Conservation (phyloP, 2,888 invertebrate species). For the Pelosia muscerda region DNA sequence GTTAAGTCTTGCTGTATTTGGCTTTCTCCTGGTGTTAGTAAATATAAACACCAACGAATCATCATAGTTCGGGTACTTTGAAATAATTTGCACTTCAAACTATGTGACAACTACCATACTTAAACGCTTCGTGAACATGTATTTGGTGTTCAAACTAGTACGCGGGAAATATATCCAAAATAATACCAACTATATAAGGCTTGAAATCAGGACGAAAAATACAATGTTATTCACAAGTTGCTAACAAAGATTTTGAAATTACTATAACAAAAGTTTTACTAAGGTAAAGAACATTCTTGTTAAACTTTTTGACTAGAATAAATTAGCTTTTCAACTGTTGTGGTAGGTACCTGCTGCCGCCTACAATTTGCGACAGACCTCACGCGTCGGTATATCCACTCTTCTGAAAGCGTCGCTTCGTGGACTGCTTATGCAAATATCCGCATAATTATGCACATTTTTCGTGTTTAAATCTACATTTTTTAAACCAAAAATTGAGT, state of each 20-base stretch:
- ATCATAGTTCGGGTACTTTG: no score
- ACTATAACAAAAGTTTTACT: background rate
- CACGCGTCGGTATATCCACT: constrained; percentile 32
- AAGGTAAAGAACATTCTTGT: background rate
- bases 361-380: background rate
- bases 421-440: constrained; percentile 44
- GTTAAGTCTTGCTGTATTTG: no score
- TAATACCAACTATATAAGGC: no score
- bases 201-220: background rate
- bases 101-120: no score
- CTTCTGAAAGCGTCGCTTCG: constrained; percentile 31
- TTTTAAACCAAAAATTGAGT: constrained; percentile 43
- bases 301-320: background rate
- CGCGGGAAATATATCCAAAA: no score
- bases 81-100: no score
- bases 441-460: constrained; percentile 59
- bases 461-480: constrained; percentile 53
- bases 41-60: no score
- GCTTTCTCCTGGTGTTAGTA: no score
- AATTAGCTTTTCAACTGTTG: background rate
- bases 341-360: background rate
- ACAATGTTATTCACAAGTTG: background rate
- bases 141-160: no score
- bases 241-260: background rate
- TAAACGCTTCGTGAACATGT: no score